phyloP scores from a whole-genome alignment of 2,797 vertebrate species.

The Staurois parvus region DNA sequence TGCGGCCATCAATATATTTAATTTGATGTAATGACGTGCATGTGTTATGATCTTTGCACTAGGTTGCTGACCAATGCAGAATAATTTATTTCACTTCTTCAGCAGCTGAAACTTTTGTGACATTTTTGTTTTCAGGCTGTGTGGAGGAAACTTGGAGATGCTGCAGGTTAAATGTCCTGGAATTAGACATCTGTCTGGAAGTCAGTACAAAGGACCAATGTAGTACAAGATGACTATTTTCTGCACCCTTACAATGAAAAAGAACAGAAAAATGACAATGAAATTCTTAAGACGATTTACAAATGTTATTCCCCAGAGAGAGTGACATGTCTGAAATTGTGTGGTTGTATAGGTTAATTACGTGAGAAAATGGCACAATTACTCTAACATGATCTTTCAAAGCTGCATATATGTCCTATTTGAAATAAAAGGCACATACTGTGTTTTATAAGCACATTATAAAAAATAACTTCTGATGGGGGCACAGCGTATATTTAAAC shows the following conservation, averaged over 20 bases:
- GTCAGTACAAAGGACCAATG: conserved; percentile 83
- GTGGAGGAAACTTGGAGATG: conserved; percentile 86
- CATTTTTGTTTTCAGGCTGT: conserved; percentile 75
- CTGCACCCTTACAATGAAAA: conserved; percentile 53
- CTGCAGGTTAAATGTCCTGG: conserved; percentile 85
- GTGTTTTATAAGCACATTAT: conserved; percentile 61
- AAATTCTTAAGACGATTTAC: conserved; percentile 49
- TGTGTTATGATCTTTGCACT: background rate
- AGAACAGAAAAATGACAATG: conserved; percentile 58
- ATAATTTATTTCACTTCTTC: background rate
- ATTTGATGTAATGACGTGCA: background rate
- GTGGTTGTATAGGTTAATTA: conserved; percentile 58
- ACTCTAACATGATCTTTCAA: conserved; percentile 32
- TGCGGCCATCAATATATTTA: background rate
- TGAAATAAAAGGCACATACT: conserved; percentile 49
- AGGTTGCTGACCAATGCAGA: background rate
- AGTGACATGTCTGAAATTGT: conserved; percentile 49
- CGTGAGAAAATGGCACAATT: conserved; percentile 52
- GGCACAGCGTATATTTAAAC: conserved; percentile 61
- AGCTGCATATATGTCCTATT: conserved; percentile 43
- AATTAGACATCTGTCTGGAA: conserved; percentile 83
- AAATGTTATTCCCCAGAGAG: conserved; percentile 61
- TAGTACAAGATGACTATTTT: conserved; percentile 65
- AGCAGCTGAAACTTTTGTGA: background rate
- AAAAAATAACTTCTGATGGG: conserved; percentile 52